Evolutionary conservation across 2,888 invertebrate genomes (phyloP).

Genomic region (Tortrix viridana): DNA sequence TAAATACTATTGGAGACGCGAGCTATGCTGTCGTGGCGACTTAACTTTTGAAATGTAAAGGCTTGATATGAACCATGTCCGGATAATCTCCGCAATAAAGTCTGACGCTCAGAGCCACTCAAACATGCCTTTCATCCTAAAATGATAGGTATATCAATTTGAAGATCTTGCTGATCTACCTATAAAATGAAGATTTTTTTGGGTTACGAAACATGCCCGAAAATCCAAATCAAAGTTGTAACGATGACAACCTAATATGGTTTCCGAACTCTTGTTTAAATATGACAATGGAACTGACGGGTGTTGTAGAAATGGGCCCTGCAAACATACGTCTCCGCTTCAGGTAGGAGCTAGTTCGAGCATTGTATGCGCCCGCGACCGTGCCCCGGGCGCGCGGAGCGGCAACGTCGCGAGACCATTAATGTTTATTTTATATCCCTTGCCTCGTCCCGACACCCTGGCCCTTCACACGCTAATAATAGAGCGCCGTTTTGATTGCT

Average conservation of each 20-base stretch:
- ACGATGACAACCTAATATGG: conserved; percentile 24
- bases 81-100: conserved; percentile 19
- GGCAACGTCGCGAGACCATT: conserved; percentile 65
- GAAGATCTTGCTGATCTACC: too few species aligned
- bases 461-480: conserved; percentile 34
- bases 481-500: conserved; percentile 49
- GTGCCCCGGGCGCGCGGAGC: conserved; percentile 53
- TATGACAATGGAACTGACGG: conserved; percentile 34
- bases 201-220: not conserved
- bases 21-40: too few species aligned
- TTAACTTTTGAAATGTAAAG: too few species aligned
- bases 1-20: too few species aligned
- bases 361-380: conserved; percentile 63
- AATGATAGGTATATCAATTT: too few species aligned
- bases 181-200: not conserved
- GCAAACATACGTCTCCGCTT: conserved; percentile 67
- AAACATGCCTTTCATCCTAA: conserved; percentile 1
- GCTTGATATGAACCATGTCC: not conserved
- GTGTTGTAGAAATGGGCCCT: conserved; percentile 37
- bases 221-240: conserved; percentile 4
- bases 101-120: conserved; percentile 1
- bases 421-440: conserved; percentile 52
- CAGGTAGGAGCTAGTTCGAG: conserved; percentile 53
- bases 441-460: conserved; percentile 38
- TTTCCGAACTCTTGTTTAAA: conserved; percentile 36